Evolutionary conservation across 2,113 vertebrate species (phyloP).

Genomic region (Leucopsar rothschildi): DNA sequence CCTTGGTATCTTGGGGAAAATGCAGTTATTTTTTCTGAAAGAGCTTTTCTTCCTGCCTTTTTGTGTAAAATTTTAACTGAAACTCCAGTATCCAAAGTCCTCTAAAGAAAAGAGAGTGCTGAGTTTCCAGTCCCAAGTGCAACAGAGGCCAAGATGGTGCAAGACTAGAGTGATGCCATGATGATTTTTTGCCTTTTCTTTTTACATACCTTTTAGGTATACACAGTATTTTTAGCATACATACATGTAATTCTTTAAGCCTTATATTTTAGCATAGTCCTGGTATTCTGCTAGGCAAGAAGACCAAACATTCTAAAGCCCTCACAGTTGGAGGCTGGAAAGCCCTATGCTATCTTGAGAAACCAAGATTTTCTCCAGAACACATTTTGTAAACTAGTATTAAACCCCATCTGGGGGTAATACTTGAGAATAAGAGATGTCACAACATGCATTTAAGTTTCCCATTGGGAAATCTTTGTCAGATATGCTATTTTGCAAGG

Average conservation of each 20-base stretch:
- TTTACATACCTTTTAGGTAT: no score
- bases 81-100: slow-evolving; percentile 48
- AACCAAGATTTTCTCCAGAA: background rate
- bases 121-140: slow-evolving; percentile 29
- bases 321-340: background rate
- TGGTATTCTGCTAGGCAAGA: background rate
- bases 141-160: background rate
- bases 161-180: background rate
- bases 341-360: background rate
- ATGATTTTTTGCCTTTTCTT: background rate
- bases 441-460: background rate
- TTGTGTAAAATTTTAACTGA: slow-evolving; percentile 43
- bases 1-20: slow-evolving; percentile 51
- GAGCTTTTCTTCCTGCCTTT: slow-evolving; percentile 53
- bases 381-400: no score
- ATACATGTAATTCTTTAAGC: background rate
- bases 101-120: background rate
- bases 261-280: background rate
- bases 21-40: slow-evolving; percentile 55
- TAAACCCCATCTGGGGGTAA: background rate
- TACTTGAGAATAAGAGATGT: background rate
- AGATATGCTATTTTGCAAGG: background rate
- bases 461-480: background rate
- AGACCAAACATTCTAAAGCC: background rate
- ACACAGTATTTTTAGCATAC: background rate